Percentiles rank a stretch among this genome's conserved stretches.
Conservation (phyloP, 2,888 invertebrate species). For the Tholera decimalis region DNA sequence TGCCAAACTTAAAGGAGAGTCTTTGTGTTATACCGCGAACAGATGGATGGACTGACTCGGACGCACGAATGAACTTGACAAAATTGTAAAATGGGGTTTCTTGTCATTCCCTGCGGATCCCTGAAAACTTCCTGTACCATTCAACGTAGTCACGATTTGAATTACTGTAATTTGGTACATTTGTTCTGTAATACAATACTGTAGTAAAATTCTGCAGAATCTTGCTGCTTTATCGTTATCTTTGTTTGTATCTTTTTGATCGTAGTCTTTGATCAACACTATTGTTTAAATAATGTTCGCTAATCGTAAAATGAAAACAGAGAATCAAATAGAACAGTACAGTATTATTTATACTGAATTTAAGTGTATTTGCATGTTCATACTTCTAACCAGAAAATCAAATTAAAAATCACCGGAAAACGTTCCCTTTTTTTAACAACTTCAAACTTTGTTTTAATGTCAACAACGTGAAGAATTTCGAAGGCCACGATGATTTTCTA, state of each 20-base stretch:
- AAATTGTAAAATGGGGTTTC: too few species aligned
- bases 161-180: conserved; percentile 71
- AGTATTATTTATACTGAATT: conserved; percentile 3
- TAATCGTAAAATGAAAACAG: conserved; percentile 6
- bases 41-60: too few species aligned
- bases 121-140: conserved; percentile 74
- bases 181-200: conserved; percentile 42
- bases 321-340: neutral
- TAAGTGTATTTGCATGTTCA: conserved; percentile 3
- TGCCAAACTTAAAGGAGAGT: too few species aligned
- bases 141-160: conserved; percentile 71
- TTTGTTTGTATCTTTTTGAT: conserved; percentile 34
- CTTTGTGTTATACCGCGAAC: too few species aligned
- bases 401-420: conserved; percentile 14
- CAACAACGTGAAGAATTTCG: conserved; percentile 17
- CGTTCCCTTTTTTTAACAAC: neutral
- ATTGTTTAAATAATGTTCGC: conserved; percentile 20
- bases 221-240: conserved; percentile 35
- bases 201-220: conserved; percentile 41
- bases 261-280: conserved; percentile 11
- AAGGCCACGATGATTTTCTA: conserved; percentile 3
- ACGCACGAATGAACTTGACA: too few species aligned
- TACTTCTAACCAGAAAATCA: neutral
- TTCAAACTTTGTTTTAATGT: conserved; percentile 13
- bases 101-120: too few species aligned